These are phyloP conservation scores for Panthera tigris DNA, from an alignment of 2,113 vertebrate species.

Conservation along the genomic window DNA sequence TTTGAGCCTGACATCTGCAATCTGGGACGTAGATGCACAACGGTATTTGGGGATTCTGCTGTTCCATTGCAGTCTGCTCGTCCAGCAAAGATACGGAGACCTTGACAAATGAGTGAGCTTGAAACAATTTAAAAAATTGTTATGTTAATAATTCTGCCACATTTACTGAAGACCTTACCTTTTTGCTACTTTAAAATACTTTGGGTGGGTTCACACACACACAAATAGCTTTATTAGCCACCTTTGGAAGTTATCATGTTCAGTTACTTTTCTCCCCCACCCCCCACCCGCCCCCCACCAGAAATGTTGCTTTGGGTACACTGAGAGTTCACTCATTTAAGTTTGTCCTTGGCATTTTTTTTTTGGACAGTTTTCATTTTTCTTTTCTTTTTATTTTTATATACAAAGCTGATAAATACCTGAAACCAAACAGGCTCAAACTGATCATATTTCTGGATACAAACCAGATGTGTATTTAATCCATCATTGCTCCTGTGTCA, in stretches of 20 bases:
- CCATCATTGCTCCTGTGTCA: not conserved
- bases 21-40: not conserved
- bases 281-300: not conserved
- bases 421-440: not conserved
- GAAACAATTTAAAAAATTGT: not conserved
- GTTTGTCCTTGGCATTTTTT: constrained; percentile 54
- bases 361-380: constrained; percentile 46
- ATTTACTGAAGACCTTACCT: not conserved
- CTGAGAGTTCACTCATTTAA: constrained; percentile 47
- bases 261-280: not conserved
- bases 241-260: not conserved
- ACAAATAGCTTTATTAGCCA: constrained; percentile 27
- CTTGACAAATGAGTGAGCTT: not conserved
- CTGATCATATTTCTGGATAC: constrained; percentile 40
- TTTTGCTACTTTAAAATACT: constrained; percentile 22
- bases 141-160: not conserved
- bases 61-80: not conserved
- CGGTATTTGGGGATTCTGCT: not conserved
- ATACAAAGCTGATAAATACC: constrained; percentile 57
- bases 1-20: not conserved
- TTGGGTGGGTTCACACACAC: not conserved
- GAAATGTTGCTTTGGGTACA: constrained; percentile 40
- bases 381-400: not conserved
- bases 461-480: constrained; percentile 53
- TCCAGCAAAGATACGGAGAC: not conserved